These are phyloP conservation scores for Calcarius lapponicus DNA, from an alignment of 2,797 vertebrate species.

Conservation along the genomic window DNA sequence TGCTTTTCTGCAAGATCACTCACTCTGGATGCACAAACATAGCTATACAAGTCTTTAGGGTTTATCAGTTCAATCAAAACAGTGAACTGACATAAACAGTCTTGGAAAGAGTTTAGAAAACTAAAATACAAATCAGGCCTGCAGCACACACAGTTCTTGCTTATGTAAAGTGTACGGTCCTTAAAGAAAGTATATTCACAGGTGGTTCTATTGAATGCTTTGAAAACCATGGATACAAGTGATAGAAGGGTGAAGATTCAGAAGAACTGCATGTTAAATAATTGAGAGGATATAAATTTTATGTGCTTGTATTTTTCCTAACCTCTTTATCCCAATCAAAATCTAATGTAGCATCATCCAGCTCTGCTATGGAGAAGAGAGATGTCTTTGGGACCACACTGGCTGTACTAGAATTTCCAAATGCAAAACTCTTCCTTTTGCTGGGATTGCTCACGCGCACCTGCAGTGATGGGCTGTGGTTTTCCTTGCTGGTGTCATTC, in stretches of 20 bases:
- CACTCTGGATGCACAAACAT: background rate
- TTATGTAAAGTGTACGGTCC: background rate
- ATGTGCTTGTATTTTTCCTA: constrained; percentile 53
- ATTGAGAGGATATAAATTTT: background rate
- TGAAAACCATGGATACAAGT: background rate
- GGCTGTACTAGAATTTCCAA: constrained; percentile 55
- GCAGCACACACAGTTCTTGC: background rate
- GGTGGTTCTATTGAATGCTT: background rate
- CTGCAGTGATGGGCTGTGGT: background rate
- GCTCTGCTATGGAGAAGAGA: constrained; percentile 80
- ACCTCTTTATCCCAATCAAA: constrained; percentile 89
- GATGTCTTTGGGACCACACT: constrained; percentile 57
- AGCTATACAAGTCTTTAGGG: background rate
- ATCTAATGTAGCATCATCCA: constrained; percentile 84
- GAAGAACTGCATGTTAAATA: background rate
- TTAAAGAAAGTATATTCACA: background rate
- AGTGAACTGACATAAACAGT: background rate
- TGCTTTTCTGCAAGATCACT: background rate
- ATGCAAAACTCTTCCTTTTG: constrained; percentile 84
- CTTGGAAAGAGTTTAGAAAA: background rate
- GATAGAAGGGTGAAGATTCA: background rate
- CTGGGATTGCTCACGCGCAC: background rate
- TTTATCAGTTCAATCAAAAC: background rate
- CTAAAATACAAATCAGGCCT: background rate
- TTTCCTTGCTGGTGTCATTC: background rate